phyloP scores from a whole-genome alignment of 2,113 vertebrate species.

The Tragelaphus imberbis region DNA sequence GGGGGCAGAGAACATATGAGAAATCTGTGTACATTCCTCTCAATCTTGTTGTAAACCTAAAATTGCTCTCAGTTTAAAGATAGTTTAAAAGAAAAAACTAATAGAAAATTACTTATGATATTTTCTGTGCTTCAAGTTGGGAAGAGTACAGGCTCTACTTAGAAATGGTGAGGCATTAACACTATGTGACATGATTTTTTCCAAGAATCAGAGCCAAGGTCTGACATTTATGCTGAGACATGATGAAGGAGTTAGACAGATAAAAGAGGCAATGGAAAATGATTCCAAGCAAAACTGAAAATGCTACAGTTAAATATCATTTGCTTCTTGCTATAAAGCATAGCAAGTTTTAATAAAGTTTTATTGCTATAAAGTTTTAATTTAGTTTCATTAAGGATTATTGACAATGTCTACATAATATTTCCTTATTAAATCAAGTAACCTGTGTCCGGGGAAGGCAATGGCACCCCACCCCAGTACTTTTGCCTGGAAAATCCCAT shows the following conservation, averaged over 20 bases:
- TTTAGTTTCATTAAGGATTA: constrained; percentile 24
- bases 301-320: neutral
- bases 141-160: neutral
- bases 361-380: neutral
- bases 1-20: no score
- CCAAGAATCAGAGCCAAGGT: neutral
- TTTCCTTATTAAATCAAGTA: constrained; percentile 29
- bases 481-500: no score
- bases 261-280: neutral
- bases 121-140: neutral
- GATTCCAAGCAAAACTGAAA: neutral
- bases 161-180: constrained; percentile 9
- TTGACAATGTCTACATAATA: neutral
- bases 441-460: neutral
- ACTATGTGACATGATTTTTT: neutral
- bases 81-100: neutral
- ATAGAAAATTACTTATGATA: neutral
- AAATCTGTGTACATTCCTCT: neutral
- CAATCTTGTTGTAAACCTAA: neutral
- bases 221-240: constrained; percentile 28
- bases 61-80: neutral
- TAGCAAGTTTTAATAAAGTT: neutral
- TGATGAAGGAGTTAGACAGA: neutral
- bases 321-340: neutral
- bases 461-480: no score